Base-by-base conservation (phyloP, 1,140 invertebrate genomes). In the Drosophila kepulauana region DNA sequence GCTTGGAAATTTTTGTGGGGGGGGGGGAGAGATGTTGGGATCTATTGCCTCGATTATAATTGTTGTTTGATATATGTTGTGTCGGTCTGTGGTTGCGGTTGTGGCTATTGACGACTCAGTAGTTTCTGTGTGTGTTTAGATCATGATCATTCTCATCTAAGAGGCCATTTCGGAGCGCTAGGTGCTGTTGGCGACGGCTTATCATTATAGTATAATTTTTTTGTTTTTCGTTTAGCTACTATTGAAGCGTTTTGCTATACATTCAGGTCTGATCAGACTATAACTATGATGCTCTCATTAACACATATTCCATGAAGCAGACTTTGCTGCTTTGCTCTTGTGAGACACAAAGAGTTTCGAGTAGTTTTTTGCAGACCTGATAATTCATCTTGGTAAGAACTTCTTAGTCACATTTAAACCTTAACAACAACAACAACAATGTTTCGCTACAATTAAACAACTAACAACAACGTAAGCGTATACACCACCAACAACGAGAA, bases 391-490 rank as follows among this genome's bases (percentile, higher is more conserved):
- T 69, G 63, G 68, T 86, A 81, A 79, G 68, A 33, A 33, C 33
- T 84, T 88, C 68, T 79, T 72, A 82, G 85, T 89, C 86, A 89
- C 82, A 79, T 74, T 82, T 88, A 84, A 84, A 75, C 76, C 81
- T 82, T 89, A 89, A 89, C 79, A 89, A 88, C 81, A 88, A 88
- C 84, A 88, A 89, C 86, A 90, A 89, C 76, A 90, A 88, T 86
- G 86, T 78, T 75, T 86, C 79, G 86, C 86, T 89, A 89, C 86
- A 86, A 86, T 82, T 89, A 91, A 86, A 91, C 86, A 86, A 89
- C 86, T 90, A 89, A 89, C 86, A 89, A 89, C 86, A 90, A 90
- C 78, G 70, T 87, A 87, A 88, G 84, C 84, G 84, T 87, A 85
- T 71, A 80, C 82, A 82, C 72, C 77, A 77, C 61, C 59, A 66